Evolutionary conservation across 2,888 invertebrate genomes (phyloP).

Genomic region (Netelia inedita): DNA sequence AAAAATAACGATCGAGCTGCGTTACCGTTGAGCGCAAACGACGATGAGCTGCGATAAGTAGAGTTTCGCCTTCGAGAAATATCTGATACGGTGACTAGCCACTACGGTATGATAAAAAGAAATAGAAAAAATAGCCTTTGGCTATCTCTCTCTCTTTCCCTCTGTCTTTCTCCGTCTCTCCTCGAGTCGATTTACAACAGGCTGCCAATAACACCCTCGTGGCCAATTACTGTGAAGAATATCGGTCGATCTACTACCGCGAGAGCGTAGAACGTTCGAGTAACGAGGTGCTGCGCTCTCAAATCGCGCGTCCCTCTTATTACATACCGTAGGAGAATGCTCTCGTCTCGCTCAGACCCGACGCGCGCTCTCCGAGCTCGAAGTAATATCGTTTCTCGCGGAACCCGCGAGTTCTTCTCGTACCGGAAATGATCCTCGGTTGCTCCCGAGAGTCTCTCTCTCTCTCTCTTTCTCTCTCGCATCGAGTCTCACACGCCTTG

Average conservation of each 20-base stretch:
- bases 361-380: background rate
- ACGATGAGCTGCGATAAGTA: no score
- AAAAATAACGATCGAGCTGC: no score
- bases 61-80: no score
- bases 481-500: background rate
- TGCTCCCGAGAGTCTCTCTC: conserved; percentile 33
- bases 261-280: background rate
- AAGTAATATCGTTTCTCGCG: conserved; percentile 48
- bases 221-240: background rate
- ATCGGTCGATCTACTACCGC: background rate
- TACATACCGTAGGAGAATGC: conserved; percentile 54
- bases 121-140: no score
- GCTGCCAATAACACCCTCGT: background rate
- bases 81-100: no score
- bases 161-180: no score
- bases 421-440: conserved; percentile 59
- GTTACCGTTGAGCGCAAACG: no score
- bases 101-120: no score
- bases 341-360: background rate
- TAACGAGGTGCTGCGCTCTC: background rate
- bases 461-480: background rate
- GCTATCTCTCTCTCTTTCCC: no score
- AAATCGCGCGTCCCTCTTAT: background rate
- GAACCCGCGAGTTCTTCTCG: conserved; percentile 44
- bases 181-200: no score